phyloP scores from a whole-genome alignment of 2,113 vertebrate genomes.

The Martes martes region DNA sequence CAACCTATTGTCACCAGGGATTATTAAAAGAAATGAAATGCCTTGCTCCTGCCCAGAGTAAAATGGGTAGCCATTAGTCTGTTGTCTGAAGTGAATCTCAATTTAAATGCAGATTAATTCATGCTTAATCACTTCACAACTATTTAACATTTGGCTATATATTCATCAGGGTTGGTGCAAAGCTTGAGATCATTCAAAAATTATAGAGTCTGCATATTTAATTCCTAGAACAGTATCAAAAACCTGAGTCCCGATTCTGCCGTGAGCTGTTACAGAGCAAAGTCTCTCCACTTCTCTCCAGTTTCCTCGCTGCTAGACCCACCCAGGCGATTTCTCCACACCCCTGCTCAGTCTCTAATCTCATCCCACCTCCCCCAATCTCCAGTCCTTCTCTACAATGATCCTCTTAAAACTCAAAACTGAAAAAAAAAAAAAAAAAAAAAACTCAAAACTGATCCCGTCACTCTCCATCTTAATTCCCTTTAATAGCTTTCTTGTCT shows the following conservation, averaged over 20 bases:
- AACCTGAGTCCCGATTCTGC: neutral
- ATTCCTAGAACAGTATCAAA: neutral
- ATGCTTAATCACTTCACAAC: slow-evolving; percentile 56
- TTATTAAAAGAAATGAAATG: slow-evolving; percentile 68
- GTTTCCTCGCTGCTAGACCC: neutral
- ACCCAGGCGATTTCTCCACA: neutral
- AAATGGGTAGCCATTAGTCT: slow-evolving; percentile 55
- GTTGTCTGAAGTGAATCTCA: slow-evolving; percentile 44
- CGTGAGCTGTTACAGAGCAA: neutral
- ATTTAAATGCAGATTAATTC: slow-evolving; percentile 61
- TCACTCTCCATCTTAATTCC: neutral
- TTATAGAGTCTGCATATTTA: neutral
- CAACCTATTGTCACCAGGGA: slow-evolving; percentile 49
- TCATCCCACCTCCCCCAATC: neutral
- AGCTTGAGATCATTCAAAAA: slow-evolving; percentile 41
- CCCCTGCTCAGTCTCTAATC: neutral
- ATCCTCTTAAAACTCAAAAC: slow-evolving; percentile 2
- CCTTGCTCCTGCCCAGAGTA: slow-evolving; percentile 39
- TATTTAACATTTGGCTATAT: slow-evolving; percentile 31
- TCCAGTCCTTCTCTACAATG: neutral
- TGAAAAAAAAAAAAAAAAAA: slow-evolving; percentile 46
- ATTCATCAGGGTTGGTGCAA: neutral
- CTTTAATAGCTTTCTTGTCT: neutral
- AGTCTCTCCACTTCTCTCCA: neutral
- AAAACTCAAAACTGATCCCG: neutral